Base-by-base conservation (phyloP, 1,140 invertebrate genomes). In the Euwallacea fornicatus region DNA sequence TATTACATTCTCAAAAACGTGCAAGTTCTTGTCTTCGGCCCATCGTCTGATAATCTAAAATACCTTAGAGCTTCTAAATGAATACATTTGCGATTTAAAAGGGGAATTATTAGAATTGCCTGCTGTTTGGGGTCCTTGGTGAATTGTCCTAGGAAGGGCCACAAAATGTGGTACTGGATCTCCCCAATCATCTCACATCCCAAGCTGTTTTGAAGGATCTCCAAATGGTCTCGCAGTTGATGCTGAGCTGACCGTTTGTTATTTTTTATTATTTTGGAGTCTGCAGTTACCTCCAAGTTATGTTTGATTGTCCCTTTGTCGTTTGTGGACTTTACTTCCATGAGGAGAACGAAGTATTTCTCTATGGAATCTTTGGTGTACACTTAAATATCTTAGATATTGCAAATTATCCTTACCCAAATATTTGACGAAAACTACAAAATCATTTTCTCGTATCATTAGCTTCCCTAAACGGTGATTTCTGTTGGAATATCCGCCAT, bases 201-300 rank as follows among this genome's bases (percentile, higher is more conserved):
- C 13, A 77, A 46, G 11, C 73, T 21, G 8, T 71, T 65, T 68
- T 77, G 47, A 8, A 82, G 69, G 9, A 82, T 74, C 67, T 82
- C 81, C 7, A 78, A 43, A 59, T 82, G 81, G 63, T 81, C 81
- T 8, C 80, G 69, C 3, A 82, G 71, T 60, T 82, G 81, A 72
- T 82, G 81, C 43, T 80, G 78, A 7, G 80, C 81, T 6, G 80
- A 80, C 54, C 81, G 67, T 68, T 82, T 82, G 67, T 81, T 81
- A 58, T 81, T 82, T 72, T 82, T 82, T 21, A 82, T 79, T 2
- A 76, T 66, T 60, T 76, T 79, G 1, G 80, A 76, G 61, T 81
- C 76, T 43, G 79, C 77, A 16, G 55, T 75, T 15, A 75, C 67
- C 50, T 75, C 73, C 8, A 76, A 8, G 50, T 76, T 72, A n/a